Evolutionary conservation across 2,113 vertebrate species (phyloP).

Genomic region (Trogon melanurus): DNA sequence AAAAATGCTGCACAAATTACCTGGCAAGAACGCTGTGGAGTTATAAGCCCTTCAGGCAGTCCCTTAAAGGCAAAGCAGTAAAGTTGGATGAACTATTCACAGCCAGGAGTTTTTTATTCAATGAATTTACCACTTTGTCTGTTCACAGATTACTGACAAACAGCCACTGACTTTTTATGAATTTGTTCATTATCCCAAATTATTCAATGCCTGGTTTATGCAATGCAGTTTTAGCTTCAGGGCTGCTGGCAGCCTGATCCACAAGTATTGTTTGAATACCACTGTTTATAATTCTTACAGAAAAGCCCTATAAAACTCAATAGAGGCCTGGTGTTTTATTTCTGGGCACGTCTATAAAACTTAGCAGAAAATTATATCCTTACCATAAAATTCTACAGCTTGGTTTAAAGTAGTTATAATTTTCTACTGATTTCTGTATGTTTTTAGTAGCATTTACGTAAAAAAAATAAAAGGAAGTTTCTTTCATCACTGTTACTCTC

Average conservation of each 20-base stretch:
- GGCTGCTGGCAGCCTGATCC: slow-evolving; percentile 47
- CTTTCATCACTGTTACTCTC: neutral
- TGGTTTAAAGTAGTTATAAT: slow-evolving; percentile 58
- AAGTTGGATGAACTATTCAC: slow-evolving; percentile 36
- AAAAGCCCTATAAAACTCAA: slow-evolving; percentile 53
- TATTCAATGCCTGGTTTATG: slow-evolving; percentile 50
- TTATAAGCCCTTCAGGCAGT: slow-evolving; percentile 52
- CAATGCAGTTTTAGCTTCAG: slow-evolving; percentile 22
- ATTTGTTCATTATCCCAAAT: slow-evolving; percentile 53
- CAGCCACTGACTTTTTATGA: slow-evolving; percentile 48
- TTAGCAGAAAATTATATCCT: slow-evolving; percentile 65
- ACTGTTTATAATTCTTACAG: slow-evolving; percentile 52
- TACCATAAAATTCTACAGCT: slow-evolving; percentile 48
- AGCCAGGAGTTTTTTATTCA: slow-evolving; percentile 21
- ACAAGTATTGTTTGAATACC: slow-evolving; percentile 52
- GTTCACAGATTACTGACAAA: slow-evolving; percentile 45
- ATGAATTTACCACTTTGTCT: slow-evolving; percentile 34
- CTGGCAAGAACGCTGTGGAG: slow-evolving; percentile 31
- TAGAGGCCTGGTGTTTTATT: slow-evolving; percentile 59
- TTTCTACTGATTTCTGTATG: slow-evolving; percentile 53
- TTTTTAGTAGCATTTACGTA: slow-evolving; percentile 12
- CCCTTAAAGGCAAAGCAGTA: slow-evolving; percentile 58
- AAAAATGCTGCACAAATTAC: slow-evolving; percentile 62
- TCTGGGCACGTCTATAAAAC: slow-evolving; percentile 47
- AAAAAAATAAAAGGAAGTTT: neutral